Percentiles rank a stretch among this genome's conserved stretches.
Conservation (phyloP, 2,113 vertebrate species). For the Aegotheles bennettii region DNA sequence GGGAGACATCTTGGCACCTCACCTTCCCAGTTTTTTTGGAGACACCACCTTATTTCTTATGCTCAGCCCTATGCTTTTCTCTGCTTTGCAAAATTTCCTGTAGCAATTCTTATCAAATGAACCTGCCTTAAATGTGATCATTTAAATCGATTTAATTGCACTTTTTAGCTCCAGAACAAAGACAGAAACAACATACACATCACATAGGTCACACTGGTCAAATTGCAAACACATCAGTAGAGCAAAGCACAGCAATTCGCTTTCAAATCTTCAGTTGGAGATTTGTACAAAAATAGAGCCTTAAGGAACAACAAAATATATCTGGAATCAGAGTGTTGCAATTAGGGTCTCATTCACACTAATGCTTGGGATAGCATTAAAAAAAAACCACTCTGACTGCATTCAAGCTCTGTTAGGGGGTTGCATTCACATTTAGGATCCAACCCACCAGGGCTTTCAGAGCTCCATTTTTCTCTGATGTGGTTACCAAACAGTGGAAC, state of each 20-base stretch:
- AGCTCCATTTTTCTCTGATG: conserved; percentile 31
- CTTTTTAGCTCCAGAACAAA: background rate
- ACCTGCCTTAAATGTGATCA: background rate
- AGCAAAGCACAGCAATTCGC: background rate
- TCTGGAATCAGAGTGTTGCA: background rate
- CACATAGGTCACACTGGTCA: background rate
- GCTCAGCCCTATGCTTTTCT: background rate
- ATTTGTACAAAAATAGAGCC: background rate
- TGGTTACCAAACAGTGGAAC: conserved; percentile 58
- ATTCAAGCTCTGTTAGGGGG: conserved; percentile 21
- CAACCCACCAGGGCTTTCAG: background rate
- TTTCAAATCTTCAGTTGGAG: background rate
- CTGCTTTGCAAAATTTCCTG: background rate
- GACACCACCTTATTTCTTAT: background rate
- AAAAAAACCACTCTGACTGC: background rate
- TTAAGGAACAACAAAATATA: background rate
- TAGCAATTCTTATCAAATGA: background rate
- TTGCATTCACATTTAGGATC: conserved; percentile 25
- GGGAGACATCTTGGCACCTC: background rate
- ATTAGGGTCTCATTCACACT: background rate
- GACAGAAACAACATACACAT: background rate
- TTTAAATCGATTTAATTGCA: background rate
- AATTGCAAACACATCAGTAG: background rate
- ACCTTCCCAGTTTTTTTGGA: background rate
- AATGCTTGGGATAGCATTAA: background rate